These are phyloP conservation scores for Hyposoter dolosus DNA, from an alignment of 2,888 invertebrate species.

Conservation along the genomic window DNA sequence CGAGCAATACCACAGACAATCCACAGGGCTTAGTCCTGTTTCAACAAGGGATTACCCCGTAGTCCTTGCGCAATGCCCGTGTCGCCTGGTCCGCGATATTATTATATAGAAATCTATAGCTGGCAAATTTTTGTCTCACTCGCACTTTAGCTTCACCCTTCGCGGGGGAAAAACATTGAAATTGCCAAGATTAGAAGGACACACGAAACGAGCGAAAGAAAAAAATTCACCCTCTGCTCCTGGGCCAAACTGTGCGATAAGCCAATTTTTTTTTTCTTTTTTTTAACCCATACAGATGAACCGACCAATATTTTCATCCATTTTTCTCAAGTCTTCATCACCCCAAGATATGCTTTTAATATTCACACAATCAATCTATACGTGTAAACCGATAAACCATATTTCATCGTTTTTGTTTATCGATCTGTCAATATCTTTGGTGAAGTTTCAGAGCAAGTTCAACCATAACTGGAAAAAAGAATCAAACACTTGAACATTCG, in stretches of 20 bases:
- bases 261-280: conserved; percentile 42
- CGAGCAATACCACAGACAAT: conserved; percentile 83
- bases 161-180: conserved; percentile 80
- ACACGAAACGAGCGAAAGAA: conserved; percentile 48
- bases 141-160: conserved; percentile 47
- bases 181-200: conserved; percentile 80
- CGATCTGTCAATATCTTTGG: no score
- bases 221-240: conserved; percentile 23
- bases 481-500: no score
- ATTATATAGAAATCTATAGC: conserved; percentile 15
- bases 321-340: conserved; percentile 20
- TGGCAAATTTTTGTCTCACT: conserved; percentile 24
- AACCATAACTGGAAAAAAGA: no score
- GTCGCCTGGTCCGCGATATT: conserved; percentile 54
- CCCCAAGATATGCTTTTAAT: not conserved
- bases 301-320: not conserved
- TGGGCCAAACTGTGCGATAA: conserved; percentile 47
- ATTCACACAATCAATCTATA: not conserved
- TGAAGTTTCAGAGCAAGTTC: not conserved
- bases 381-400: not conserved
- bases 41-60: conserved; percentile 84
- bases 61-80: conserved; percentile 66
- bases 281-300: conserved; percentile 31
- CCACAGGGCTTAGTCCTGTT: conserved; percentile 83
- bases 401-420: not conserved